Percentiles rank a stretch among this genome's conserved stretches.
Evolutionary conservation across 2,888 invertebrate species (phyloP).

Genomic region (Colletes collaris): DNA sequence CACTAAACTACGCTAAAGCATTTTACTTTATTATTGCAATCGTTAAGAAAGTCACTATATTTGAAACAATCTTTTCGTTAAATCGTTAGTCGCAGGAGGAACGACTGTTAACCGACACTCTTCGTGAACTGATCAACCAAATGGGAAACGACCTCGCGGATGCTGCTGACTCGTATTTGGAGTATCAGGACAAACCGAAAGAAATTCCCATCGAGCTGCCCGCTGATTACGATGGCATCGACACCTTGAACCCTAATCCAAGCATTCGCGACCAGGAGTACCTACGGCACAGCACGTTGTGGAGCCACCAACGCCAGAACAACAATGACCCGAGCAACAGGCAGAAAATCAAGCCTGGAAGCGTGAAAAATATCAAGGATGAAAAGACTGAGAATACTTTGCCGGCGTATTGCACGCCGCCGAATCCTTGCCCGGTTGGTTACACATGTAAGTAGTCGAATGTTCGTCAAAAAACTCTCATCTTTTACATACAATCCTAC

Average conservation of each 20-base stretch:
- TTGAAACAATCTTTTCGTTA: background rate
- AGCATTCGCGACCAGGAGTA: conserved; percentile 95
- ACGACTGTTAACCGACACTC: conserved; percentile 87
- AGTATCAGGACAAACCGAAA: conserved; percentile 85
- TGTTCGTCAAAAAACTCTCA: background rate
- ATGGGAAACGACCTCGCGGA: conserved; percentile 91
- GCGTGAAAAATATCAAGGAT: conserved; percentile 87
- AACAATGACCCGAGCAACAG: conserved; percentile 79
- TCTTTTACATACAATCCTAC: no score
- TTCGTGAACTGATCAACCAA: conserved; percentile 90
- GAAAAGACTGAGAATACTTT: conserved; percentile 96
- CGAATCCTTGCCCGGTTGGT: conserved; percentile 98
- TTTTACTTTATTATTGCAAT: no score
- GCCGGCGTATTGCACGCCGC: conserved; percentile 99
- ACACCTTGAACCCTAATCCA: conserved; percentile 89
- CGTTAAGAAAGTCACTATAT: no score
- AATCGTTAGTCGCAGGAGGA: conserved; percentile 83
- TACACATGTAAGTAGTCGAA: conserved; percentile 87
- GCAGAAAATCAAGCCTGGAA: conserved; percentile 80
- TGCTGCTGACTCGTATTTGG: conserved; percentile 87
- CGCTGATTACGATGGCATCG: conserved; percentile 89
- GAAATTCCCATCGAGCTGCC: conserved; percentile 81
- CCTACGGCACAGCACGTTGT: conserved; percentile 90
- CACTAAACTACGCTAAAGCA: no score
- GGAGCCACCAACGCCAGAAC: conserved; percentile 90